These are phyloP conservation scores for Lagopus leucura DNA, from an alignment of 2,113 vertebrate genomes.

Conservation along the genomic window DNA sequence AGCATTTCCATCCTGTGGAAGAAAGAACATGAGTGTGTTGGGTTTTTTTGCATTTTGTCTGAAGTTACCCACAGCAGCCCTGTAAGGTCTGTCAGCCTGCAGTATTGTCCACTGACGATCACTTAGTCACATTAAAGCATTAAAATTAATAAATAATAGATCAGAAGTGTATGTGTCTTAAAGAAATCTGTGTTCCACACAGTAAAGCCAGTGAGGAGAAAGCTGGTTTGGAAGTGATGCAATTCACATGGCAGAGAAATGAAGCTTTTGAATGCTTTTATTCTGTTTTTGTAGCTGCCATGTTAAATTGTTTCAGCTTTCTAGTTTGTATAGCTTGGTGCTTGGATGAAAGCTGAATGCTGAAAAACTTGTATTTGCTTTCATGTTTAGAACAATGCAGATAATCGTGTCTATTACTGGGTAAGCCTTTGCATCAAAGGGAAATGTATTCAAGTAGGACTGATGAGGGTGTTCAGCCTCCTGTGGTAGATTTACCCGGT, in stretches of 20 bases:
- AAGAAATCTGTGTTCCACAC: neutral
- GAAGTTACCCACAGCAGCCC: neutral
- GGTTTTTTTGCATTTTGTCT: neutral
- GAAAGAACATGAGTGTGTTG: neutral
- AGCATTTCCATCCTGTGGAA: neutral
- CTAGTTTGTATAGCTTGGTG: neutral
- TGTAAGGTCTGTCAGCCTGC: neutral
- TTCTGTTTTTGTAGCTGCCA: neutral
- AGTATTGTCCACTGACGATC: neutral
- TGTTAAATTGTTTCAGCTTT: neutral
- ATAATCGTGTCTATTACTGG: neutral
- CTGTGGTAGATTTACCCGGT: neutral
- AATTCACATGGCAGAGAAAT: neutral
- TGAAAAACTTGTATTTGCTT: neutral
- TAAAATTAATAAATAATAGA: neutral
- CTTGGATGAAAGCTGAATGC: neutral
- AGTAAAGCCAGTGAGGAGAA: neutral
- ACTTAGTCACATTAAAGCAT: neutral
- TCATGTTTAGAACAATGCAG: neutral
- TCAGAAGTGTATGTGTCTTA: neutral
- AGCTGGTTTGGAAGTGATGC: neutral
- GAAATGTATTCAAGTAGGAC: neutral
- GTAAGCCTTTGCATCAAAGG: neutral
- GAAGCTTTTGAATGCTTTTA: neutral
- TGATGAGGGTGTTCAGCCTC: neutral